Percentiles rank a stretch among this genome's conserved stretches.
phyloP scores from a whole-genome alignment of 2,113 vertebrate species.

The Triplophysa rosa region DNA sequence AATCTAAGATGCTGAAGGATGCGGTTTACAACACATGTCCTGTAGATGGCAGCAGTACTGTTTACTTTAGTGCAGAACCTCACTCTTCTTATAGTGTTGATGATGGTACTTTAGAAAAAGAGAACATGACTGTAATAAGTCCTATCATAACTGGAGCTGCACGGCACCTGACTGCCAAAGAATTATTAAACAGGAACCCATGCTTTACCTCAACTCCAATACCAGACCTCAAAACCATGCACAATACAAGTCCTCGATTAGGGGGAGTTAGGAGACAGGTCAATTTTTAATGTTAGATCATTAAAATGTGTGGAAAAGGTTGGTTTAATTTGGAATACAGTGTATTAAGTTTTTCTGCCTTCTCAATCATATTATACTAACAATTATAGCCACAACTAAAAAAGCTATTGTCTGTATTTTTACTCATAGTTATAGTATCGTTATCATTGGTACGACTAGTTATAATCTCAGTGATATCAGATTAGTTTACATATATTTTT shows the following conservation, averaged over 20 bases:
- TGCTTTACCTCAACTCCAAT: constrained; percentile 75
- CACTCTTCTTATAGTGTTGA: neutral
- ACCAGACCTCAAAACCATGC: neutral
- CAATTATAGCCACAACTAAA: neutral
- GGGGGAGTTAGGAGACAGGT: constrained; percentile 42
- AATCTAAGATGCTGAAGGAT: constrained; percentile 37
- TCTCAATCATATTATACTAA: constrained; percentile 7
- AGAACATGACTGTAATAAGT: constrained; percentile 55
- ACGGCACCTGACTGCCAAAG: neutral
- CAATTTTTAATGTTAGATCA: neutral
- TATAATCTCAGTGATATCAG: constrained; percentile 1
- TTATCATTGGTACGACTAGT: neutral
- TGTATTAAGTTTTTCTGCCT: neutral
- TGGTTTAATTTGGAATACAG: neutral
- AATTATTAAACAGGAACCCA: constrained; percentile 37
- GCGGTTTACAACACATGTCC: constrained; percentile 34
- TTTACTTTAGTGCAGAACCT: constrained; percentile 65
- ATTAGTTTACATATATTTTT: neutral
- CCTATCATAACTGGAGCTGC: constrained; percentile 42
- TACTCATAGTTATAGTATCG: no score
- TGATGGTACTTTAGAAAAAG: neutral
- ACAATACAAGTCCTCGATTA: neutral
- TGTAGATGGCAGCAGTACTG: constrained; percentile 47
- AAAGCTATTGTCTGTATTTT: no score
- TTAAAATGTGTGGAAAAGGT: neutral